A percentile compares a stretch with the other conserved stretches of the same genome.
Conservation (phyloP, 2,113 vertebrate genomes). For the Mionectes macconnelli region DNA sequence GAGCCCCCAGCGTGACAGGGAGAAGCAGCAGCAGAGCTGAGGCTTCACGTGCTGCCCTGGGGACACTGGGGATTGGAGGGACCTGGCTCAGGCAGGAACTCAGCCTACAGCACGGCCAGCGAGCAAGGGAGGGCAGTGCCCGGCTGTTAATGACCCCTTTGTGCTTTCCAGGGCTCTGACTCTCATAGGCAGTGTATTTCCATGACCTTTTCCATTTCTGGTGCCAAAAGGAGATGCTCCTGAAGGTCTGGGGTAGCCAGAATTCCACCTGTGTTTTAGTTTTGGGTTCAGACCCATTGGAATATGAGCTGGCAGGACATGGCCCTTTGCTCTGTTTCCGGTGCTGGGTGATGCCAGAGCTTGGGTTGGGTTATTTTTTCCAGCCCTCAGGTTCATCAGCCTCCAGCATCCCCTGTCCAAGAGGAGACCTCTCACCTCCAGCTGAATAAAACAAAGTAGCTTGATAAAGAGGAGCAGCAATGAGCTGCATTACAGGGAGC, state of each 20-base stretch:
- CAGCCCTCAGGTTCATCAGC: not conserved
- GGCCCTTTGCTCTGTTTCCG: not conserved
- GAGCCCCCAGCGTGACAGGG: not conserved
- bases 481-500: not conserved
- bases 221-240: not conserved
- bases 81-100: not conserved
- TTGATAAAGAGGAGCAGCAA: not conserved
- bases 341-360: not conserved
- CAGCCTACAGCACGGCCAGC: not conserved
- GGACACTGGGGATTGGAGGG: not conserved
- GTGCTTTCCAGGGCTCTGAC: not conserved
- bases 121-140: not conserved
- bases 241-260: not conserved
- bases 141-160: not conserved
- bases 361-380: not conserved
- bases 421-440: not conserved
- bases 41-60: rapidly evolving
- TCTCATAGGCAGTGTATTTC: not conserved
- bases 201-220: not conserved
- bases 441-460: not conserved
- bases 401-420: not conserved
- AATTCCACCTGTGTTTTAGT: not conserved
- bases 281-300: not conserved
- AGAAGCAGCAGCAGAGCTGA: not conserved
- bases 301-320: not conserved